Percentiles rank a stretch among this genome's conserved stretches.
These are phyloP conservation scores for Grammomys dolichurus DNA, from an alignment of 2,113 vertebrate genomes.

Conservation along the genomic window DNA sequence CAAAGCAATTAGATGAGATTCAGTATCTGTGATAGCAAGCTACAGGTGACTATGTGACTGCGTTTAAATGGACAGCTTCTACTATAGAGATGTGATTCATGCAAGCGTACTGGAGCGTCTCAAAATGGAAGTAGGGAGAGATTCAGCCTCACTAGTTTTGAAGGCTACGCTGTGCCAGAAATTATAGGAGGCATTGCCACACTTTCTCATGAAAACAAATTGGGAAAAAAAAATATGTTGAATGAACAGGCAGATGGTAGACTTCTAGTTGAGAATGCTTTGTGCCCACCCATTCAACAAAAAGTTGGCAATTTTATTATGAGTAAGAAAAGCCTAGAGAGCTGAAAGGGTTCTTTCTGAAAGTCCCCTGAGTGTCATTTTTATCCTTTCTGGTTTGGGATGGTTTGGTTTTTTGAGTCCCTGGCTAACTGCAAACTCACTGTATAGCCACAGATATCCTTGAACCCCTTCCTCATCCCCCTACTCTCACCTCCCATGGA, in stretches of 20 bases:
- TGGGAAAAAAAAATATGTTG: background rate
- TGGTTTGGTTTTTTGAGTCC: background rate
- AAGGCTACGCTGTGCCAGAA: rapidly evolving
- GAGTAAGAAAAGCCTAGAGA: background rate
- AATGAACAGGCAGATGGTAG: background rate
- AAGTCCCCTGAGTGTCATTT: background rate
- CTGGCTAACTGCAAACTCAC: background rate
- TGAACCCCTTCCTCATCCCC: background rate
- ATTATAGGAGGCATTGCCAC: background rate
- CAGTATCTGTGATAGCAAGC: background rate
- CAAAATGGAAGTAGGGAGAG: background rate
- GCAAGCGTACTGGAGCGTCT: no score
- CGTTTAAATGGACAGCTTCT: background rate
- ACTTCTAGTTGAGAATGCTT: background rate
- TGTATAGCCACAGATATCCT: background rate
- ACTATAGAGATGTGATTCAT: background rate
- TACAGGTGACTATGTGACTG: background rate
- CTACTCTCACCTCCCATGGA: background rate
- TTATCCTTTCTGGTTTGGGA: background rate
- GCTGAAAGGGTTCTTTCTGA: background rate
- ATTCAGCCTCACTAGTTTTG: background rate
- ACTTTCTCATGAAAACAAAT: background rate
- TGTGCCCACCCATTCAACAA: background rate
- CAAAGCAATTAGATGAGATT: background rate
- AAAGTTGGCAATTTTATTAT: background rate